Evolutionary conservation across 30 jellyfish, hydroid and myxozoan genomes (phyloP).

Genomic region (Aurelia sp.): DNA sequence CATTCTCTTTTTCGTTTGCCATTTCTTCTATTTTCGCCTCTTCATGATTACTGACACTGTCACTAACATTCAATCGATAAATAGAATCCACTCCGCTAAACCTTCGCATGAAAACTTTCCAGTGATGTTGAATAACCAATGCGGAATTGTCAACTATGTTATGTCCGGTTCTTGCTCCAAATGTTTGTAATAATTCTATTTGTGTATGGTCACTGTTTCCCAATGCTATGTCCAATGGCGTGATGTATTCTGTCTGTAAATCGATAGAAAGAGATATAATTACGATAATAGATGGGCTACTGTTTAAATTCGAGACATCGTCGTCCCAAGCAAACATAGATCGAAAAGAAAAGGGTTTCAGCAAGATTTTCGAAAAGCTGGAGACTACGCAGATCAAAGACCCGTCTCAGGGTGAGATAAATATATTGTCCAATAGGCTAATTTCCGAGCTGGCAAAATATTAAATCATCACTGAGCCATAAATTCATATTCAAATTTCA

Average conservation of each 20-base stretch:
- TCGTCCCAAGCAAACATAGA: too few relatives aligned
- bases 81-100: conserved; percentile 36
- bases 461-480: too few relatives aligned
- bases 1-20: not conserved
- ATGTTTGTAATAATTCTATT: conserved; percentile 38
- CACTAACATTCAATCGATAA: conserved; percentile 27
- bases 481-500: too few relatives aligned
- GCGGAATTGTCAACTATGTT: conserved; percentile 65
- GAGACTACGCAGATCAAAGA: too few relatives aligned
- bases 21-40: not conserved
- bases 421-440: too few relatives aligned
- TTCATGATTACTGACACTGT: conserved; percentile 42
- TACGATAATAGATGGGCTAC: too few relatives aligned
- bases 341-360: too few relatives aligned
- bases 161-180: conserved; percentile 85
- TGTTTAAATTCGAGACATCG: too few relatives aligned
- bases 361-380: too few relatives aligned
- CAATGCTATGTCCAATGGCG: conserved; percentile 75
- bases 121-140: conserved; percentile 58
- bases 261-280: not conserved
- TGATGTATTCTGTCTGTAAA: conserved; percentile 51
- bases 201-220: conserved; percentile 69
- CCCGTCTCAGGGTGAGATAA: too few relatives aligned
- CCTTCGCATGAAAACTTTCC: conserved; percentile 64
- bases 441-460: too few relatives aligned